Evolutionary conservation across 2,888 invertebrate genomes (phyloP).

Genomic region (Homarus gammarus): DNA sequence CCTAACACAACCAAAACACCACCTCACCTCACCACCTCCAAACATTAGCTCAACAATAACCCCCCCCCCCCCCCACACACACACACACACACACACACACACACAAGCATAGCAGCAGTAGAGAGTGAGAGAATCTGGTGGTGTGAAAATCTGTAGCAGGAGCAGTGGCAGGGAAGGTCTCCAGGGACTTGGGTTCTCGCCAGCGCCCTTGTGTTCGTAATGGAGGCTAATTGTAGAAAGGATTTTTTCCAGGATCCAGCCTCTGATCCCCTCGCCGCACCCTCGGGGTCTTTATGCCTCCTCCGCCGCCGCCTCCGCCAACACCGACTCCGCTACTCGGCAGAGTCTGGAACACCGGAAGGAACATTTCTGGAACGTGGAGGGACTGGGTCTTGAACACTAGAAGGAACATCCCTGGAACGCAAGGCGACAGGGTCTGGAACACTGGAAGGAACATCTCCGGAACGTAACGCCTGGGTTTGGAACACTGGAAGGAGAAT

Average conservation of each 20-base stretch:
- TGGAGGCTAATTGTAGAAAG: constrained; percentile 70
- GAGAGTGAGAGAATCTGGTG: not conserved
- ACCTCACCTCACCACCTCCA: too few species aligned
- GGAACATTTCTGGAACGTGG: not conserved
- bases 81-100: constrained; percentile 16
- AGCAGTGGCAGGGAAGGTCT: constrained; percentile 23
- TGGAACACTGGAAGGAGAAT: constrained; percentile 26
- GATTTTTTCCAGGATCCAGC: constrained; percentile 65
- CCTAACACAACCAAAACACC: too few species aligned
- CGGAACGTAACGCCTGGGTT: too few species aligned
- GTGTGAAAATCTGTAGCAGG: constrained; percentile 42
- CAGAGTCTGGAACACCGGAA: not conserved
- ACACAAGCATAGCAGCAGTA: too few species aligned
- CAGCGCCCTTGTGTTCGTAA: constrained; percentile 52
- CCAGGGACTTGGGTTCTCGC: constrained; percentile 21
- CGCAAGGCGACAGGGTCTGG: too few species aligned
- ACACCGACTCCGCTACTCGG: not conserved
- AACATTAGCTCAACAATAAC: too few species aligned
- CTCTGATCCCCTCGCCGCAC: constrained; percentile 66
- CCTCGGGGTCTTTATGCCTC: constrained; percentile 52
- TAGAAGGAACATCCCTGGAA: too few species aligned
- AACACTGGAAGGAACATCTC: too few species aligned
- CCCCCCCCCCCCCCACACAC: too few species aligned
- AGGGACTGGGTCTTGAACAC: too few species aligned
- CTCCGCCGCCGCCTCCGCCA: constrained; percentile 20